phyloP scores from a whole-genome alignment of 1,140 invertebrate species.

The Lordiphosa clarofinis region DNA sequence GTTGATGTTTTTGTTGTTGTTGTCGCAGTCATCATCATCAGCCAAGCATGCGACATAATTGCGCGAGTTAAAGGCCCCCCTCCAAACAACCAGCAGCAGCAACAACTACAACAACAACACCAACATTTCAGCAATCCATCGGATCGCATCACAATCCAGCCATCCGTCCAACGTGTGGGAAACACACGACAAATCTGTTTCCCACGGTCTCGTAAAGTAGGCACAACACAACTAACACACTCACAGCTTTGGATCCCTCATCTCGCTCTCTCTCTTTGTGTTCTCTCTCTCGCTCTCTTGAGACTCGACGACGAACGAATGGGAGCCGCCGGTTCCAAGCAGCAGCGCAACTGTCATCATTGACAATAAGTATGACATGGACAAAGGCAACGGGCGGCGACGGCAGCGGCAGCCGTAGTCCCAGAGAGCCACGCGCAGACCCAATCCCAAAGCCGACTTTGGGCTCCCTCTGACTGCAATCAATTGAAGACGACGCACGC shows the following conservation, averaged over 20 bases:
- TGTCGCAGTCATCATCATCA: slow-evolving; percentile 79
- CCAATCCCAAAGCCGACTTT: slow-evolving; percentile 51
- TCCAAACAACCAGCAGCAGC: slow-evolving; percentile 30
- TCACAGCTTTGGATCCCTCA: slow-evolving; percentile 40
- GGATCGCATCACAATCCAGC: slow-evolving; percentile 79
- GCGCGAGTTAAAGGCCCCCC: slow-evolving; percentile 70
- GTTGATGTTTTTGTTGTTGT: slow-evolving; percentile 31
- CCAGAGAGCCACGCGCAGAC: slow-evolving; percentile 58
- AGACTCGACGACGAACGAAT: slow-evolving; percentile 31
- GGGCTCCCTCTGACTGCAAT: slow-evolving; percentile 51
- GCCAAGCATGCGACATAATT: slow-evolving; percentile 79
- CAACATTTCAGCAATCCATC: slow-evolving; percentile 78
- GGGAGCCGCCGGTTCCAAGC: slow-evolving; percentile 41
- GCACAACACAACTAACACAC: slow-evolving; percentile 54
- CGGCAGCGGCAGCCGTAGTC: slow-evolving; percentile 1
- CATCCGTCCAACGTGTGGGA: slow-evolving; percentile 82
- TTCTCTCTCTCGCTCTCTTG: background rate
- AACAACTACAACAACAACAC: slow-evolving; percentile 49
- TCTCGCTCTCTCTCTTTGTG: slow-evolving; percentile 11
- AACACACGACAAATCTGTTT: slow-evolving; percentile 82
- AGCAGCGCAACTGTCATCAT: slow-evolving; percentile 78
- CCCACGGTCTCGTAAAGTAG: slow-evolving; percentile 81
- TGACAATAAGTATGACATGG: slow-evolving; percentile 79
- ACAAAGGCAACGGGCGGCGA: slow-evolving; percentile 37
- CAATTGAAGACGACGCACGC: slow-evolving; percentile 72